These are phyloP conservation scores for Pasiphila rectangulata DNA, from an alignment of 2,888 invertebrate species.

Conservation along the genomic window DNA sequence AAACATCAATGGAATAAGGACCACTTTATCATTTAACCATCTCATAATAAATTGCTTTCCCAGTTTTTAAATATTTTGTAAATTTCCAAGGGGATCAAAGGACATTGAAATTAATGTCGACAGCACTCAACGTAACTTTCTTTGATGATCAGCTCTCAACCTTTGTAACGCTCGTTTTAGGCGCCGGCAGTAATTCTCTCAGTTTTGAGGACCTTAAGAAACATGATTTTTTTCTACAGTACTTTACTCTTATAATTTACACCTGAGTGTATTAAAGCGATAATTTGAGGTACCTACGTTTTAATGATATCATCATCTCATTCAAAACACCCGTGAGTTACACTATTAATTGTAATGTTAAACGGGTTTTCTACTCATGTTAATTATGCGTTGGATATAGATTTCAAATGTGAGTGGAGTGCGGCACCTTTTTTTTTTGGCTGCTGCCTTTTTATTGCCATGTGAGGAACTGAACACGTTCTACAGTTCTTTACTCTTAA, in stretches of 20 bases:
- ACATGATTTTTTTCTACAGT: conserved; percentile 22
- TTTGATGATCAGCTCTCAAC: conserved; percentile 56
- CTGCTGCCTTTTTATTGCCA: too few species aligned
- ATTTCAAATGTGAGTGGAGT: too few species aligned
- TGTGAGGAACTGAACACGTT: too few species aligned
- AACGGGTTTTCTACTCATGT: too few species aligned
- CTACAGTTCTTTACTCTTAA: too few species aligned
- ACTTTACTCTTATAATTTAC: not conserved
- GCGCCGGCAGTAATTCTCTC: conserved; percentile 41
- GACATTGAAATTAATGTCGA: conserved; percentile 54
- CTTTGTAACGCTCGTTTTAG: conserved; percentile 45
- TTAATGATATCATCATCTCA: too few species aligned
- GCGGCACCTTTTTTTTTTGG: too few species aligned
- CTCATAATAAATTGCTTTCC: not conserved
- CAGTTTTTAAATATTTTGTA: conserved; percentile 50
- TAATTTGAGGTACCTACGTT: too few species aligned
- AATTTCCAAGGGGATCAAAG: conserved; percentile 57
- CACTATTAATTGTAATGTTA: too few species aligned
- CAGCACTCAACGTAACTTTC: conserved; percentile 57
- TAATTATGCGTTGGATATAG: too few species aligned
- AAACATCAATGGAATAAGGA: not conserved
- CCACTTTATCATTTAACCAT: not conserved
- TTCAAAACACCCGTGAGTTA: too few species aligned
- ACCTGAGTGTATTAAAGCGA: too few species aligned
- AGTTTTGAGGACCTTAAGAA: conserved; percentile 33